These are phyloP conservation scores for Megaptera novaeangliae DNA, from an alignment of 2,113 vertebrate species.

Conservation along the genomic window DNA sequence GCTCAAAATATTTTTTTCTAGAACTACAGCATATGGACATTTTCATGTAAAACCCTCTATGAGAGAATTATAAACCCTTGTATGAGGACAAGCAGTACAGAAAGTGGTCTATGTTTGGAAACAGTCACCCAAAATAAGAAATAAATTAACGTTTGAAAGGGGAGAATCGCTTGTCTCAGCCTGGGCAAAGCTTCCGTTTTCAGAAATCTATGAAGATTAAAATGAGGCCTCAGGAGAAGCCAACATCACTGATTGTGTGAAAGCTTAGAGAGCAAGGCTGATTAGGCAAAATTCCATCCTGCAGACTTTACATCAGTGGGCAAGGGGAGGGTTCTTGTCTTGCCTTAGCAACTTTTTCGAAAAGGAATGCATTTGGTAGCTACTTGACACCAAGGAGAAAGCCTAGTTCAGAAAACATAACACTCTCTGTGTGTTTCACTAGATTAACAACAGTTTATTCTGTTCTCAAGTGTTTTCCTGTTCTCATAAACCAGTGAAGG, in stretches of 20 bases:
- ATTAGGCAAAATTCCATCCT: slow-evolving; percentile 12
- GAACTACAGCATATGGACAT: slow-evolving; percentile 2
- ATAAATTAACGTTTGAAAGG: neutral
- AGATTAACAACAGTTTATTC: neutral
- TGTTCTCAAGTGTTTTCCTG: neutral
- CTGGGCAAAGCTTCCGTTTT: slow-evolving; percentile 43
- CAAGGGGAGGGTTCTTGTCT: neutral
- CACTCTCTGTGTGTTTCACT: neutral
- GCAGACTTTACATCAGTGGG: neutral
- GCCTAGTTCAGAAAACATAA: neutral
- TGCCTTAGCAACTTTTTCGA: neutral
- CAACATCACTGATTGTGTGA: slow-evolving; percentile 1
- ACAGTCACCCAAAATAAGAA: slow-evolving; percentile 52
- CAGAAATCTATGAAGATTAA: slow-evolving; percentile 27
- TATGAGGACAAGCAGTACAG: neutral
- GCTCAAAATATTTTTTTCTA: slow-evolving; percentile 16
- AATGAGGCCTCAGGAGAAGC: slow-evolving; percentile 6
- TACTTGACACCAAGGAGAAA: neutral
- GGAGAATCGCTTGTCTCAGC: neutral
- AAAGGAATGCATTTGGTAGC: neutral
- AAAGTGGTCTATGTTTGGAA: slow-evolving; percentile 57
- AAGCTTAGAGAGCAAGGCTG: slow-evolving; percentile 35
- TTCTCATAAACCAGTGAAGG: neutral
- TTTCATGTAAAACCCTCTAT: neutral
- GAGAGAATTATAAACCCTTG: neutral